Conservation (phyloP, 1,140 invertebrate genomes). For the Drosophila sp. region DNA sequence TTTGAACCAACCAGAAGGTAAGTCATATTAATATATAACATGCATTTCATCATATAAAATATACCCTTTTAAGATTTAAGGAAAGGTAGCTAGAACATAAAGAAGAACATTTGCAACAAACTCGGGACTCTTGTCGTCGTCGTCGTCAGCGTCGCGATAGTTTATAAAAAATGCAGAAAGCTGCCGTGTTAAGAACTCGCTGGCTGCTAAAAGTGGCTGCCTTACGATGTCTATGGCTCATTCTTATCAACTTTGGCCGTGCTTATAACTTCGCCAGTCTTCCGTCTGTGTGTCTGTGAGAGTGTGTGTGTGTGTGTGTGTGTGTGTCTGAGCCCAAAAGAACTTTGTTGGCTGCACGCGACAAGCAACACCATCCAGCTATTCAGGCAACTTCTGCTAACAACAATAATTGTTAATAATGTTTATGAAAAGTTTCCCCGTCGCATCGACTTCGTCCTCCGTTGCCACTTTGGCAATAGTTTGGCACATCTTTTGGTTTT, state of each 20-base stretch:
- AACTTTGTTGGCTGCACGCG: slow-evolving; percentile 72
- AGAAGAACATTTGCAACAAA: slow-evolving; percentile 39
- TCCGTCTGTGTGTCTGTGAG: slow-evolving; percentile 11
- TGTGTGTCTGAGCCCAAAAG: slow-evolving; percentile 33
- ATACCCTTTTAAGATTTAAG: neutral
- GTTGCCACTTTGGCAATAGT: slow-evolving; percentile 61
- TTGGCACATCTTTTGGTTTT: slow-evolving; percentile 76
- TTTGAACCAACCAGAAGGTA: neutral
- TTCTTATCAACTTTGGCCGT: slow-evolving; percentile 81
- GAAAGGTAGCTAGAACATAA: neutral
- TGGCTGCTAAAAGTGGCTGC: slow-evolving; percentile 70
- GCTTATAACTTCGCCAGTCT: slow-evolving; percentile 70
- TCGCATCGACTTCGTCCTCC: slow-evolving; percentile 33
- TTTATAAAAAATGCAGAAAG: slow-evolving; percentile 81
- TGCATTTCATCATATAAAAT: neutral
- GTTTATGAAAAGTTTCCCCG: slow-evolving; percentile 78
- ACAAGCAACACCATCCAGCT: slow-evolving; percentile 58
- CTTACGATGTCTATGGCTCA: slow-evolving; percentile 80
- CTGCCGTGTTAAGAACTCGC: slow-evolving; percentile 75
- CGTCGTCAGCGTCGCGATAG: slow-evolving; percentile 56
- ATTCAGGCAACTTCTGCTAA: slow-evolving; percentile 74
- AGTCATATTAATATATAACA: neutral
- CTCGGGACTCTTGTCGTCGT: slow-evolving; percentile 35
- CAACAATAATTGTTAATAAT: slow-evolving; percentile 83
- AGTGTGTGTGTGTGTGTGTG: slow-evolving; percentile 32